phyloP scores from a whole-genome alignment of 2,113 vertebrate species.

The Sturnus vulgaris region DNA sequence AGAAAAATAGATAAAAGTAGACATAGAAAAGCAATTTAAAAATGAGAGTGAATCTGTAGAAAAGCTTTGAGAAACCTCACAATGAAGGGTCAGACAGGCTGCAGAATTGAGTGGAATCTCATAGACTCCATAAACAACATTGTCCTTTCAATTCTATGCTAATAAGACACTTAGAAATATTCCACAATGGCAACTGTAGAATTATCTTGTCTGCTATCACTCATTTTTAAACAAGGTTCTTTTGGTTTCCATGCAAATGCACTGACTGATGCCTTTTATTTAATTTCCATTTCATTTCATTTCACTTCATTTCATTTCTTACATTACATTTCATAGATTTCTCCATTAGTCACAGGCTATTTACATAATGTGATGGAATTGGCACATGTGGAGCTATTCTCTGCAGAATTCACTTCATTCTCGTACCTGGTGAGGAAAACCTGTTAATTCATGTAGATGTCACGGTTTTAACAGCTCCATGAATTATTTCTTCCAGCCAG shows the following conservation, averaged over 20 bases:
- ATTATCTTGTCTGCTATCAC: constrained; percentile 53
- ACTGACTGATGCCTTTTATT: constrained; percentile 34
- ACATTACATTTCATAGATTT: constrained; percentile 3
- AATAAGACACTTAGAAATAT: constrained; percentile 17
- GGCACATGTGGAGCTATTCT: neutral
- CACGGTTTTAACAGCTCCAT: neutral
- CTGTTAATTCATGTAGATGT: neutral
- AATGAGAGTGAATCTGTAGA: neutral
- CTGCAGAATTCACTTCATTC: constrained; percentile 3
- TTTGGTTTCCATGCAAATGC: constrained; percentile 31
- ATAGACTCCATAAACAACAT: neutral
- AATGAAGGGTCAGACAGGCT: neutral
- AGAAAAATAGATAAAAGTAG: neutral
- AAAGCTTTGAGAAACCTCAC: neutral
- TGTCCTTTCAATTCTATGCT: constrained; percentile 21
- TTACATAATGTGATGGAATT: constrained; percentile 56
- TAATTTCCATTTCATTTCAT: neutral
- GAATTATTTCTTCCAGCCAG: neutral
- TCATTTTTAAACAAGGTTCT: constrained; percentile 31
- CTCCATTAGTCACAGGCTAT: constrained; percentile 48
- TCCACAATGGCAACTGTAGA: constrained; percentile 26
- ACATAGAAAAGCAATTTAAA: neutral
- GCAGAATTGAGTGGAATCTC: neutral
- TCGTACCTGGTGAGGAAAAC: neutral
- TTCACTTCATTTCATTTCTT: neutral